Evolutionary conservation across 1,140 invertebrate genomes (phyloP), one percentile per base, ranked within the genome.

Genomic region (Drosophila nebulosa): DNA sequence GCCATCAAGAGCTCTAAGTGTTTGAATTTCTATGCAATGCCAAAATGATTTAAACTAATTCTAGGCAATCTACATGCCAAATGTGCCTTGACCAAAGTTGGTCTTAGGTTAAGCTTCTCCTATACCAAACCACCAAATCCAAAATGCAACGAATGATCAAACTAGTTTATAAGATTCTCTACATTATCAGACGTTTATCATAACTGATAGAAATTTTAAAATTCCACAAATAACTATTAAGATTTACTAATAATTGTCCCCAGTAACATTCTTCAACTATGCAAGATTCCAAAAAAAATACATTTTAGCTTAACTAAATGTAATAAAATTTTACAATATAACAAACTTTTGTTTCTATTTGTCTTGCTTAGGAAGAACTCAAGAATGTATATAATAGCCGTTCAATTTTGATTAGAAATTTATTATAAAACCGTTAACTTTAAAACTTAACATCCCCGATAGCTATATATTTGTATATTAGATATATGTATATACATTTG

Each of bases 1-100:
- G 53, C 52, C 81, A 85, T 56, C 81, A 85, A 39, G 81, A 85
- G 53, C 81, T 85, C 26, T 85, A 66, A 50, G 10, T 21, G 2
- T 21, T 10, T 35, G 10, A 61, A 51, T 52, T 6, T 58, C 36
- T 7, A 51, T 21, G 10, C 10, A 42, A 69, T 69, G 64, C 72
- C 80, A 79, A 79, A 80, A 56, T 16, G 18, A 46, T 55, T 51
- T n/a, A 22, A 10, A 32, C 0, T 67, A 69, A 32, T 46, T 12
- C 27, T 32, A 53, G 52, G 42, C 18, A 32, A 16, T 18, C 24
- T 35, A 74, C 59, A 42, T 72, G 63, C 79, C 75, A 80, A 77
- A 80, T 52, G 81, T 85, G 80, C 80, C 80, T 85, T 84, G 0
- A 67, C 7, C 16, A 73, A 62, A 9, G 9, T 35, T 72, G 67